These are phyloP conservation scores for Metaphire vulgaris DNA, from an alignment of 1,140 invertebrate genomes.

Conservation along the genomic window DNA sequence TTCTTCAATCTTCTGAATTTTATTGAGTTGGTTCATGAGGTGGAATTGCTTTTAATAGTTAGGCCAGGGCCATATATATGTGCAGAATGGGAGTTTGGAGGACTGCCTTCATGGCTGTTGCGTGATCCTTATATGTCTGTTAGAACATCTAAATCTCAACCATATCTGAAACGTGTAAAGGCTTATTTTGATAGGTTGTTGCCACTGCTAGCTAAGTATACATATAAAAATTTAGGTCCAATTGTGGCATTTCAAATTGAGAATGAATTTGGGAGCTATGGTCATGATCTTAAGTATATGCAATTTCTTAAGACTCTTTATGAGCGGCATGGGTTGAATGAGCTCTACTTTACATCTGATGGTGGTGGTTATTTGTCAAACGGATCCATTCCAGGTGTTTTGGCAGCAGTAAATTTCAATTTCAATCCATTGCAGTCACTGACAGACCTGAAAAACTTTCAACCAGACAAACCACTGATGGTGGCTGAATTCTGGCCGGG, in stretches of 20 bases:
- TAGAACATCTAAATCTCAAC: slow-evolving; percentile 53
- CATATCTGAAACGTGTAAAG: slow-evolving; percentile 56
- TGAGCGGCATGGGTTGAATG: slow-evolving; percentile 42
- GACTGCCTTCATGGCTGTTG: slow-evolving; percentile 64
- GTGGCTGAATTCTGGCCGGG: slow-evolving; percentile 59
- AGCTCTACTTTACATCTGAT: slow-evolving; percentile 54
- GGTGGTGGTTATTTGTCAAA: slow-evolving; percentile 29
- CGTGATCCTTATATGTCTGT: slow-evolving; percentile 54
- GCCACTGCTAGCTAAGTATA: slow-evolving; percentile 52
- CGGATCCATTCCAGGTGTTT: slow-evolving; percentile 2
- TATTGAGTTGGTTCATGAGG: slow-evolving; percentile 66
- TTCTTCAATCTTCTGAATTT: slow-evolving; percentile 68
- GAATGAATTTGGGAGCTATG: slow-evolving; percentile 23
- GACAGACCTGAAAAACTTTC: slow-evolving; percentile 47
- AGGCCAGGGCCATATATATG: slow-evolving; percentile 84
- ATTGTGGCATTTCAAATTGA: slow-evolving; percentile 69
- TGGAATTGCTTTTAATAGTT: slow-evolving; percentile 71
- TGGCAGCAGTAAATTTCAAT: background rate
- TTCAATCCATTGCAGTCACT: slow-evolving; percentile 38
- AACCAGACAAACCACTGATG: slow-evolving; percentile 56
- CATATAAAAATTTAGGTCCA: slow-evolving; percentile 62
- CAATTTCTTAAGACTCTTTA: background rate
- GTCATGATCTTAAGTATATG: slow-evolving; percentile 5
- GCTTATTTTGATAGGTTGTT: slow-evolving; percentile 59
- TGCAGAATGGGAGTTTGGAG: slow-evolving; percentile 70